Evolutionary conservation across 1,140 invertebrate genomes (phyloP), one percentile per base, ranked within the genome.

Genomic region (Trichogramma pretiosum): DNA sequence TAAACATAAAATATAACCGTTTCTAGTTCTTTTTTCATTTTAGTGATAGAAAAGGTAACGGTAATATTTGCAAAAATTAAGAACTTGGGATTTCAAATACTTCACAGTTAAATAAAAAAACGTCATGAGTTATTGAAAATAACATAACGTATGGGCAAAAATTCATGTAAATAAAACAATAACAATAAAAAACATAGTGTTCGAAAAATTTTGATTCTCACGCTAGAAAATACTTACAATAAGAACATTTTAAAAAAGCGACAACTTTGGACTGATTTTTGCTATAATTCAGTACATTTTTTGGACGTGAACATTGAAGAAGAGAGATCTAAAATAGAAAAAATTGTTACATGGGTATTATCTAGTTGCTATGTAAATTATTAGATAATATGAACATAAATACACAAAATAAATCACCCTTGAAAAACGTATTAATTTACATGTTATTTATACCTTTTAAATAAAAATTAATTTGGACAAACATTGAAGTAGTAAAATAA

Each of bases 311-410:
- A n/a, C n/a, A n/a, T n/a, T n/a, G n/a, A n/a, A n/a, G n/a, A n/a
- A n/a, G n/a, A n/a, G n/a, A n/a, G n/a, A n/a, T n/a, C n/a, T n/a
- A 51, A 18, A 57, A 52, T 55, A 52, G 53, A 57, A 53, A 53
- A 60, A 57, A 45, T 63, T 63, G 58, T 62, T 61, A 62, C 51
- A 47, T 62, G 62, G 56, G 32, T n/a, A n/a, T 40, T 37, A 50
- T 55, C 47, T 64, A 61, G 54, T 59, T 64, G 62, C 50, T 64
- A 61, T 64, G 62, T 59, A 63, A 58, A 64, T 51, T 46, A 51
- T 51, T 46, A 51, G 44, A 46, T 51, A 17, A 51, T 55, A 63
- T 56, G n/a, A n/a, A n/a, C n/a, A n/a, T 62, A 57, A 57, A 58
- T 56, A 63, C 57, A 55, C 59, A 54, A 59, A 63, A 64, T 61